Percentiles rank a stretch among this genome's conserved stretches.
Evolutionary conservation across 2,888 invertebrate genomes (phyloP).

Genomic region (Hoplodrina blanda): DNA sequence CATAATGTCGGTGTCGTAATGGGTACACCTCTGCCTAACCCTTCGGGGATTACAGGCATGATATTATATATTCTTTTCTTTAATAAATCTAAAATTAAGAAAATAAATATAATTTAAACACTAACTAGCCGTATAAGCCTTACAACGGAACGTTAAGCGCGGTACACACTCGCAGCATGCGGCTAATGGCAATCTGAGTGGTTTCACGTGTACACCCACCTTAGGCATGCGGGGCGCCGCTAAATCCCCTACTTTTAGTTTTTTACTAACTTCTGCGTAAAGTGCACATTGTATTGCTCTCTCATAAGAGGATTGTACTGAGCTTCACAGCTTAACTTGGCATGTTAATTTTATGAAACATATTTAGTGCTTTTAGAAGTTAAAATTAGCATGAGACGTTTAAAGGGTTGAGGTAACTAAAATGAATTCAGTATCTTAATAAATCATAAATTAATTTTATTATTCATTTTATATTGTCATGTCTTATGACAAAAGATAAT

Average conservation of each 20-base stretch:
- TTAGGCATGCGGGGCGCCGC: constrained; percentile 75
- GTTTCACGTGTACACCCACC: constrained; percentile 85
- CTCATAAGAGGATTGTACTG: constrained; percentile 74
- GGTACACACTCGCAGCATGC: constrained; percentile 65
- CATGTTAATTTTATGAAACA: constrained; percentile 53
- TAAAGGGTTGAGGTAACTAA: background rate
- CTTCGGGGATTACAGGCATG: too few species aligned
- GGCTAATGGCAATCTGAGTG: constrained; percentile 84
- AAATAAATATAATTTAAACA: constrained; percentile 22
- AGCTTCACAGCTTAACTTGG: constrained; percentile 47
- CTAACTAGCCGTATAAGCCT: constrained; percentile 43
- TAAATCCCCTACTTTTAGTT: constrained; percentile 82
- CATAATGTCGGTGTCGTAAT: too few species aligned
- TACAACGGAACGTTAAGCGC: constrained; percentile 58
- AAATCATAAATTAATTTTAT: too few species aligned
- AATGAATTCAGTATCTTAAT: background rate
- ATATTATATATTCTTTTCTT: background rate
- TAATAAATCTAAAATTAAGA: background rate
- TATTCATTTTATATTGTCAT: too few species aligned
- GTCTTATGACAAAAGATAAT: too few species aligned
- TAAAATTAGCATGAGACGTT: background rate
- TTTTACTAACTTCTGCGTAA: constrained; percentile 78
- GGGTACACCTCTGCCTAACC: too few species aligned
- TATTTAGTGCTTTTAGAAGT: constrained; percentile 9
- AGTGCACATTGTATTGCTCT: constrained; percentile 81